Base-by-base conservation (phyloP, 1,140 invertebrate genomes). In the Brachionus angularis region DNA sequence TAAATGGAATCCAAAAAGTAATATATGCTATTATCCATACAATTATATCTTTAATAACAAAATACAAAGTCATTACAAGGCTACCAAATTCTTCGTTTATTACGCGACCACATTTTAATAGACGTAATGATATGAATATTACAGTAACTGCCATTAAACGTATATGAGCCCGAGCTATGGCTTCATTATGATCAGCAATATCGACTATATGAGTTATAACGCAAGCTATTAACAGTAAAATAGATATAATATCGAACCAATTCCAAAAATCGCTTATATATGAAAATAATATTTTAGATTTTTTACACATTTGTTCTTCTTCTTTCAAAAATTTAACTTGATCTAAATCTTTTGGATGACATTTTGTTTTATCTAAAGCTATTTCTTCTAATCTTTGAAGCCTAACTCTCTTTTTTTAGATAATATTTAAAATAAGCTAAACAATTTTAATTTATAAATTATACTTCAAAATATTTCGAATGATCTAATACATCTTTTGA, bases 21-120 rank as follows among this genome's bases (percentile, higher is more conserved):
- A 61, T 1, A 14, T 33, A 61, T 5, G 34, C 16, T n/a, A 61
- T 21, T 14, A 36, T 27, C 55, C 55, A 61, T 1, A 61, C 55
- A 44, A 44, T 25, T 5, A 61, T 61, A 5, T 61, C 55, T 10
- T 3, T 61, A 61, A 21, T 33, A 7, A 61, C 34, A 44, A 39
- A 61, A 36, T 39, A 61, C 4, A 61, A 23, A 14, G 31, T 61
- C 33, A 44, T 61, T 21, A 61, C 55, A 36, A 61, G 55, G 27
- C 29, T 61, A 33, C 55, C 55, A 25, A 61, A 8, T 44, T 33
- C 55, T 18, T 61, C 55, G 21, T 33, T 33, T 21, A 61, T n/a
- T 14, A 61, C 25, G 25, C 55, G 29, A 12, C 14, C 55, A 10
- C n/a, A 25, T 33, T 61, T 61, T 0, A 61, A 18, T 10, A 61